A percentile compares a stretch with the other conserved stretches of the same genome.
Evolutionary conservation across 2,888 invertebrate species (phyloP).

Genomic region (Caenorhabditis sp.): DNA sequence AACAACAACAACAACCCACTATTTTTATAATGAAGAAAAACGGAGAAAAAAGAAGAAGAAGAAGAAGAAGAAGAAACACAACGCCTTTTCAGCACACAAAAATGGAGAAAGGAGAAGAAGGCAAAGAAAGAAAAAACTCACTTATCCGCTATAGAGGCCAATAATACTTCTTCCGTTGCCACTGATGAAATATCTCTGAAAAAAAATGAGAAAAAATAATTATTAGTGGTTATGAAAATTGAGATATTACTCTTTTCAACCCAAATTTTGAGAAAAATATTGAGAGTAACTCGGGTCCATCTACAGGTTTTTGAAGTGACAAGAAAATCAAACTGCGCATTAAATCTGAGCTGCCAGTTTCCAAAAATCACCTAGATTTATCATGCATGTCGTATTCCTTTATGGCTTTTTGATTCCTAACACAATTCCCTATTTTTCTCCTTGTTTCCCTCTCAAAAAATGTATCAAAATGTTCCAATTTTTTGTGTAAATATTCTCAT

Average conservation of each 20-base stretch:
- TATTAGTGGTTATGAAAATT: not conserved
- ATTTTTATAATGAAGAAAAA: slow-evolving; percentile 1
- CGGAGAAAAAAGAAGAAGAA: too few species aligned
- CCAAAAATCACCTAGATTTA: too few species aligned
- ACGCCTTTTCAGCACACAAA: slow-evolving; percentile 1
- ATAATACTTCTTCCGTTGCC: slow-evolving; percentile 37
- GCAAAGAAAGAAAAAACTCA: slow-evolving; percentile 13
- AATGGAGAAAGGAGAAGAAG: not conserved
- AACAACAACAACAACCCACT: slow-evolving; percentile 3
- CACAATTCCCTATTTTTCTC: not conserved
- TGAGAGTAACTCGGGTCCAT: too few species aligned
- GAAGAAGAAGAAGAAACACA: slow-evolving; percentile 1
- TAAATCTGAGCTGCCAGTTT: too few species aligned
- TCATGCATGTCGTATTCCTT: too few species aligned
- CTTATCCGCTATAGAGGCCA: slow-evolving; percentile 46
- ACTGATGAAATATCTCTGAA: slow-evolving; percentile 36
- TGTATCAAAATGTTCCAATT: not conserved
- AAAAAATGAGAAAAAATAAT: too few species aligned
- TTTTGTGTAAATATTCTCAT: not conserved
- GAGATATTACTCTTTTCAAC: not conserved
- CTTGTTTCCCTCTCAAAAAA: slow-evolving; percentile 19
- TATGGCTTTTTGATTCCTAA: too few species aligned
- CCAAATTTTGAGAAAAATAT: too few species aligned
- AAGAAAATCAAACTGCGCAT: too few species aligned
- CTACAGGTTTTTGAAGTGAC: too few species aligned